Evolutionary conservation across 2,797 vertebrate species (phyloP).

Genomic region (Gallinago nigripennis): DNA sequence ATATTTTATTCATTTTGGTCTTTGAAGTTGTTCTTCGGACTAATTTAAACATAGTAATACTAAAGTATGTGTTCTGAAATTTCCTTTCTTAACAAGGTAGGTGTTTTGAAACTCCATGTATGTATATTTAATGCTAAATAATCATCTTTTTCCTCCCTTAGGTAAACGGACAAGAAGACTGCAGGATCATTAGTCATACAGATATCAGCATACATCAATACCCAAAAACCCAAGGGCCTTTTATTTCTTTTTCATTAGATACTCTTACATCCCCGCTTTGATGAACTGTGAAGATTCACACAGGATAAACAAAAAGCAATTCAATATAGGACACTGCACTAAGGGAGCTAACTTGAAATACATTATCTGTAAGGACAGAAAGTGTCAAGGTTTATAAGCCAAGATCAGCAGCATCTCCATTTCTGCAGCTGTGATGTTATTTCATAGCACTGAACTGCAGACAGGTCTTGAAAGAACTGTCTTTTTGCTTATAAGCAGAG

Average conservation of each 20-base stretch:
- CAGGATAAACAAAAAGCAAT: conserved; percentile 53
- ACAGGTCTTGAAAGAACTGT: conserved; percentile 8
- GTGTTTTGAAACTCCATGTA: background rate
- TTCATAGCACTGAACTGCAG: background rate
- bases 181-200: background rate
- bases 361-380: conserved; percentile 43
- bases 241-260: background rate
- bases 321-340: background rate
- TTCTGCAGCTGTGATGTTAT: conserved; percentile 9
- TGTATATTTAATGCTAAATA: background rate
- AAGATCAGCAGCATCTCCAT: conserved; percentile 41
- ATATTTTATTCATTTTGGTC: background rate
- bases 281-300: conserved; percentile 60
- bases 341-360: conserved; percentile 27
- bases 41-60: background rate
- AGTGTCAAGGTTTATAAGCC: conserved; percentile 49
- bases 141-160: background rate
- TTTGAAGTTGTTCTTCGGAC: background rate
- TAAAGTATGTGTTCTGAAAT: background rate
- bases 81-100: background rate
- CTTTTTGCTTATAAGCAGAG: conserved; percentile 5
- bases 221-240: conserved; percentile 3
- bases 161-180: background rate
- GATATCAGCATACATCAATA: background rate
- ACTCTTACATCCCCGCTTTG: background rate